Evolutionary conservation across 2,888 invertebrate genomes (phyloP).

Genomic region (Ornithoptera alexandrae): DNA sequence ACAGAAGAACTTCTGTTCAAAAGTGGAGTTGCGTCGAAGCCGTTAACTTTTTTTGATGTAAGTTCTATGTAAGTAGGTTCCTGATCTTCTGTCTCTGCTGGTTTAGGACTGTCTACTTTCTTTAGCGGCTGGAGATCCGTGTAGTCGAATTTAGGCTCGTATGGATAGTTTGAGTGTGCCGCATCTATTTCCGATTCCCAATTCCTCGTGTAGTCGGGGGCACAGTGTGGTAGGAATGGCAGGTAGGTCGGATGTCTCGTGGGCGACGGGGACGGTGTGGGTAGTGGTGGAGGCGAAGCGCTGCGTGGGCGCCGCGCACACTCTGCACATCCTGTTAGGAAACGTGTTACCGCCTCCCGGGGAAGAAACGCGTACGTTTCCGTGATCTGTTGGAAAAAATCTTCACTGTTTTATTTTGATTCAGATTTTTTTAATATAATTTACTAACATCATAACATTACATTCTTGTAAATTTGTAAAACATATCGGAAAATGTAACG

Average conservation of each 20-base stretch:
- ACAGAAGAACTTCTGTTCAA: constrained; percentile 58
- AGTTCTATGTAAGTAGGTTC: constrained; percentile 74
- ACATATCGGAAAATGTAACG: too few species aligned
- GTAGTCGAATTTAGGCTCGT: constrained; percentile 69
- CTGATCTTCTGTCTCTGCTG: constrained; percentile 55
- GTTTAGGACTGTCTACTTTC: constrained; percentile 69
- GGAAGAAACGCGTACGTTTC: constrained; percentile 98
- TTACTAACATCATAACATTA: too few species aligned
- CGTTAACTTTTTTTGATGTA: constrained; percentile 63
- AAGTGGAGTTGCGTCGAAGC: constrained; percentile 50
- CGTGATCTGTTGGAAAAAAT: constrained; percentile 88
- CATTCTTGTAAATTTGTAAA: too few species aligned
- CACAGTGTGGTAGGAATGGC: constrained; percentile 68
- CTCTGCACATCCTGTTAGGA: constrained; percentile 95
- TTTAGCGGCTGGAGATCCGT: constrained; percentile 69
- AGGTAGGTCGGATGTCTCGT: constrained; percentile 69
- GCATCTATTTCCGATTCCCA: constrained; percentile 79
- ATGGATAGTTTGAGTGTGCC: constrained; percentile 65
- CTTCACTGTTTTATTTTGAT: constrained; percentile 34
- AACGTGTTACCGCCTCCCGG: constrained; percentile 96
- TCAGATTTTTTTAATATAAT: too few species aligned
- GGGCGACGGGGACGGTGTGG: constrained; percentile 73
- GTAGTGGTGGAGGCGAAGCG: constrained; percentile 79
- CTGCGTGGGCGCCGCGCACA: constrained; percentile 91
- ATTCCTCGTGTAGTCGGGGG: constrained; percentile 72